Base-by-base conservation (phyloP, 1,140 invertebrate genomes). In the Diachasmimorpha longicaudata region DNA sequence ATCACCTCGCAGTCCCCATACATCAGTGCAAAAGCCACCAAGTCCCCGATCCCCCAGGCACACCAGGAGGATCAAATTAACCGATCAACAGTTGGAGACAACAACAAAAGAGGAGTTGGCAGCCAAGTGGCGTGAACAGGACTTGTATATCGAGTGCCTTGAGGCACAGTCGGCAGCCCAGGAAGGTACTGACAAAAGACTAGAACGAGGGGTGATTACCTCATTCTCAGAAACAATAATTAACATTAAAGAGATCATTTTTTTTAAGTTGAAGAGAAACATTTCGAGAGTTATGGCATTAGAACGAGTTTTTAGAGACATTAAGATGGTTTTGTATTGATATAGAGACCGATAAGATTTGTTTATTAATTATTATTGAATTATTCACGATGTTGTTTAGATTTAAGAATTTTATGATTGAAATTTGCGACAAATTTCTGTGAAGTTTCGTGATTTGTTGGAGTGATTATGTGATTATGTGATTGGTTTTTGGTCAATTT, bases 91-190 rank as follows among this genome's bases (percentile, higher is more conserved):
- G 67, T 81, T 91, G 79, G 89, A 90, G 58, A 82, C 77, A 66
- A 80, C 90, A 67, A 86, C 85, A 48, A 91, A 88, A 84, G 90
- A 91, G 68, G 90, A 91, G 77, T 82, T 91, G 73, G 81, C 88
- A 74, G 85, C 86, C 76, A 90, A 90, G 79, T 91, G 90, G 90
- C 85, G 85, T 74, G 89, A 90, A 83, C 88, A 90, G 85, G 90
- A 91, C 75, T 86, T 89, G 71, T 91, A 90, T 85, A 81, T 90
- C 81, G 90, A 91, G 78, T 85, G 81, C 78, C 85, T 91, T 81
- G 90, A 91, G 84, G 81, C 86, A 70, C 88, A 90, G 78, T 81
- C 85, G 79, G 82, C 88, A 85, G 81, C 87, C 81, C 86, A 90
- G 83, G 89, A 90, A 89, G 89, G 89, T 89, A 90, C 84, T 86